Conservation (phyloP, 2,888 invertebrate species). For the Xestia c-nigrum region DNA sequence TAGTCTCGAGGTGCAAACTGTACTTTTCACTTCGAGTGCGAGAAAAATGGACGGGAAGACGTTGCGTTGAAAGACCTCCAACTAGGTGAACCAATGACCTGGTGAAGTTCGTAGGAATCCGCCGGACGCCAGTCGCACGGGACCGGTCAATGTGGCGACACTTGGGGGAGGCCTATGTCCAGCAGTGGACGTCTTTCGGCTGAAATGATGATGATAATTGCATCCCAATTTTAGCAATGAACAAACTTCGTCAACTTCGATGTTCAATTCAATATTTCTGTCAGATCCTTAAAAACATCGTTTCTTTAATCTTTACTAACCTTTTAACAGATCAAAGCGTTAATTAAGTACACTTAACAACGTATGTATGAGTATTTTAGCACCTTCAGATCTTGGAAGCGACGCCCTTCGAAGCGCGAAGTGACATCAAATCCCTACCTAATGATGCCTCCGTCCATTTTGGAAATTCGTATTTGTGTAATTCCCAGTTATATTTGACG, state of each 20-base stretch:
- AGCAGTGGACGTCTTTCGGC: too few species aligned
- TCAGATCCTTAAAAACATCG: conserved; percentile 36
- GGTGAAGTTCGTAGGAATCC: too few species aligned
- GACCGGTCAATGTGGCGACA: too few species aligned
- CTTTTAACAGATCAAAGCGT: conserved; percentile 52
- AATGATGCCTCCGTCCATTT: background rate
- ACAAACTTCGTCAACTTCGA: background rate
- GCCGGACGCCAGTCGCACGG: too few species aligned
- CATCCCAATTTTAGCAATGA: conserved; percentile 26
- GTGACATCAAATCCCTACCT: conserved; percentile 5
- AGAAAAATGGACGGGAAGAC: too few species aligned
- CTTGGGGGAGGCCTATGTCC: too few species aligned
- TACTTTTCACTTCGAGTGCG: too few species aligned
- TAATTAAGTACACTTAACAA: conserved; percentile 17
- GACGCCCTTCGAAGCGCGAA: conserved; percentile 23
- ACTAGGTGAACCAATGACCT: too few species aligned
- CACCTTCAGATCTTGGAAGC: conserved; percentile 23
- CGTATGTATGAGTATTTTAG: background rate
- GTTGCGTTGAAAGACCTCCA: too few species aligned
- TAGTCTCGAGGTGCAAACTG: too few species aligned
- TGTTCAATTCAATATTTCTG: background rate
- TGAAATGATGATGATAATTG: too few species aligned
- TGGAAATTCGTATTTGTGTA: background rate
- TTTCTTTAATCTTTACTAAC: conserved; percentile 39
- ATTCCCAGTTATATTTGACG: background rate